Evolutionary conservation across 2,797 vertebrate species (phyloP), one percentile per base, ranked within the genome.

Genomic region (Myotis findleyi): DNA sequence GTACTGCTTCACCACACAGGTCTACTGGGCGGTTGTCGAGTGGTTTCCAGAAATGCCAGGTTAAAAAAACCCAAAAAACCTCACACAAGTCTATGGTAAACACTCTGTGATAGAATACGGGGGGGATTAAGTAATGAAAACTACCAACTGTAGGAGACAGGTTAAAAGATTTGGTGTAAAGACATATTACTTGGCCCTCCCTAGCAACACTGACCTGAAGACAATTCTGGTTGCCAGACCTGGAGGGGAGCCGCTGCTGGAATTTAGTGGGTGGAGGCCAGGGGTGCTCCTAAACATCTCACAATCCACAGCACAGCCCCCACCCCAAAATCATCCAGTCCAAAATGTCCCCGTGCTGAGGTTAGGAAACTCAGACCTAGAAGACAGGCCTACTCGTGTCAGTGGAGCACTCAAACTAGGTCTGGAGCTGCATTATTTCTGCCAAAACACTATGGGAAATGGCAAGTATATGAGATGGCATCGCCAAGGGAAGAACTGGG

Each of bases 241-340:
- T 57, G n/a, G 69, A 76, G 7, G 12, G 27, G 7, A 41, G 3
- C 27, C 33, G 0, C 53, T 23, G 23, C 5, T 80, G 25, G n/a
- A 8, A 14, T 41, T 36, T 38, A 62, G 18, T 2, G 21, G 25
- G 33, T 17, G 27, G 76, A 88, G 62, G 10, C 9, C 49, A 84
- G 21, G 33, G 53, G 84, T 62, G 20, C 9, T 57, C 59, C 41
- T 51, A 14, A 44, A 36, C 12, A 44, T 44, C 36, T 17, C 21
- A n/a, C 3, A 1, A 33, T 64, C 13, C 25, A n/a, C 10, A 75
- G 14, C 3, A 11, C 1, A 6, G 51, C 1, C 20, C 8, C 36
- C 10, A 30, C 41, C 44, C 36, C 12, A 12, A 68, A 76, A 68
- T 36, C 69, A 38, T 33, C 9, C 12, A 59, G 64, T 44, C 17